Conservation (phyloP, 2,797 vertebrate genomes). For the Lates japonicus region DNA sequence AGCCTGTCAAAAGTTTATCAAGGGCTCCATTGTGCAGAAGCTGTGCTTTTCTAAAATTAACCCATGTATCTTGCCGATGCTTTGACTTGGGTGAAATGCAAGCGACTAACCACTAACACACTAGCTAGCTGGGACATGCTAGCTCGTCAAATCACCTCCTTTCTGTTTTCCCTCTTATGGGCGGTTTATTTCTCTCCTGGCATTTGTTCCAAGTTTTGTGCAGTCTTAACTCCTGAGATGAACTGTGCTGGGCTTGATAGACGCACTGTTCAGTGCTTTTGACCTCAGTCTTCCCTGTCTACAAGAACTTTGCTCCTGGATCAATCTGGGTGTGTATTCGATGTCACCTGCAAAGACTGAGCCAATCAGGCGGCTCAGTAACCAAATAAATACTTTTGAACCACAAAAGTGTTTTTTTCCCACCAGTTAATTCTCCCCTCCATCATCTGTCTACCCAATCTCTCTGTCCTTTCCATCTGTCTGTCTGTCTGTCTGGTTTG, state of each 20-base stretch:
- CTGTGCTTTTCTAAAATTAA: background rate
- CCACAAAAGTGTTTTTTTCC: background rate
- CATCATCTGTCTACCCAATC: conserved; percentile 28
- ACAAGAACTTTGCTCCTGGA: background rate
- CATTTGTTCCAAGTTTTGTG: too few relatives aligned
- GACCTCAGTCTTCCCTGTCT: background rate
- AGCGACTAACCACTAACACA: too few relatives aligned
- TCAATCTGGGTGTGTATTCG: conserved; percentile 7
- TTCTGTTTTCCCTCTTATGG: too few relatives aligned
- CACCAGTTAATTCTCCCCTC: conserved; percentile 8
- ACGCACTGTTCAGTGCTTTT: background rate
- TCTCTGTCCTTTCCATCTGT: conserved; percentile 28
- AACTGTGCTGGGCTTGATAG: too few relatives aligned
- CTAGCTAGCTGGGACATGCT: too few relatives aligned
- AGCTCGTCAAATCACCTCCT: too few relatives aligned
- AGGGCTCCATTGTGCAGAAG: background rate
- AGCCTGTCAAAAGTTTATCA: background rate
- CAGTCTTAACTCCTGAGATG: too few relatives aligned
- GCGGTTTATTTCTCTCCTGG: too few relatives aligned
- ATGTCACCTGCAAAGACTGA: conserved; percentile 6
- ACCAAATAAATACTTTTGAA: conserved; percentile 15
- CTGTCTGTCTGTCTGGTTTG: conserved; percentile 50
- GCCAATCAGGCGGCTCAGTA: background rate
- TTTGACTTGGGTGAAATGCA: background rate
- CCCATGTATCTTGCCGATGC: background rate